Conservation (phyloP, 2,888 invertebrate genomes). For the Epistrophella euchroma region DNA sequence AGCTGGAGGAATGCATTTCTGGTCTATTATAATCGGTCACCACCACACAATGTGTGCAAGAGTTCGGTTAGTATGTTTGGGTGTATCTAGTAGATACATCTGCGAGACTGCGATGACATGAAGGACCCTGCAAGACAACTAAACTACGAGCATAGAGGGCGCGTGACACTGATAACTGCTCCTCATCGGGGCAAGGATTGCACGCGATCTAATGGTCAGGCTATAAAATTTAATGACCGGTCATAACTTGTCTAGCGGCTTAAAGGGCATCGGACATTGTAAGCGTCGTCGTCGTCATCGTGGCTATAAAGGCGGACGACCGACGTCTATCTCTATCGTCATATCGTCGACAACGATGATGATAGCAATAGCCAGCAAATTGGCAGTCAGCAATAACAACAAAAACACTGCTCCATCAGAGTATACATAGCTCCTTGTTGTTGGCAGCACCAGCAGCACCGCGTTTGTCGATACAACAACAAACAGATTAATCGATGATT, state of each 20-base stretch:
- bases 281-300: conserved; percentile 1
- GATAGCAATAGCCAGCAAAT: conserved; percentile 63
- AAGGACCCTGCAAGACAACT: conserved; percentile 62
- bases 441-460: conserved; percentile 45
- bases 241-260: conserved; percentile 75
- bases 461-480: conserved; percentile 51
- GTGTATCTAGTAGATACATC: background rate
- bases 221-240: conserved; percentile 74
- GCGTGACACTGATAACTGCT: conserved; percentile 61
- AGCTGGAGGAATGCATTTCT: conserved; percentile 72
- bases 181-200: conserved; percentile 59
- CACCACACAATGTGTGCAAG: conserved; percentile 63
- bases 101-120: conserved; percentile 26
- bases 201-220: conserved; percentile 70
- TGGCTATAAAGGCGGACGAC: conserved; percentile 61
- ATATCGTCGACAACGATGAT: conserved; percentile 24
- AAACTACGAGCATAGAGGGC: conserved; percentile 19
- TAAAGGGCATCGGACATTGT: conserved; percentile 66
- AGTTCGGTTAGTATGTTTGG: conserved; percentile 4
- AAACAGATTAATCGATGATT: conserved; percentile 76
- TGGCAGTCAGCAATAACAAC: conserved; percentile 58
- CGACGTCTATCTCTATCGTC: background rate
- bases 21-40: conserved; percentile 62
- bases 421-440: conserved; percentile 57
- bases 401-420: conserved; percentile 36